Conservation (phyloP, 2,113 vertebrate genomes). For the Callaeas wilsoni region DNA sequence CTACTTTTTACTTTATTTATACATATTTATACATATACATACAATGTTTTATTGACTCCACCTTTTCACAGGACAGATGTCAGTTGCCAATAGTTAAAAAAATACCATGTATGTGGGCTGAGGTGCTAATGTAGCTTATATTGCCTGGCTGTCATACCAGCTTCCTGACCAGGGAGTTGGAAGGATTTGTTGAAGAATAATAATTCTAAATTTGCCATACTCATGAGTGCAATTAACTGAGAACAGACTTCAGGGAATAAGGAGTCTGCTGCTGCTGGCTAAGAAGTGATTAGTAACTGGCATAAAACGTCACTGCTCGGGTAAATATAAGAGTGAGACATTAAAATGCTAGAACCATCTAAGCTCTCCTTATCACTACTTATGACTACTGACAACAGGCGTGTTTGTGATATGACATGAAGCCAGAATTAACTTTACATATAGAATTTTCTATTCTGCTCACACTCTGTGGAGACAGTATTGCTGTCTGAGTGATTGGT, state of each 20-base stretch:
- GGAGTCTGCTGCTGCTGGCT: background rate
- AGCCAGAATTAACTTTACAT: constrained; percentile 24
- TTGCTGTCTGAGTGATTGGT: constrained; percentile 12
- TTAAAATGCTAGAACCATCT: constrained; percentile 41
- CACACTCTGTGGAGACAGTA: background rate
- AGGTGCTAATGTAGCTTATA: background rate
- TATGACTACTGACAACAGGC: constrained; percentile 35
- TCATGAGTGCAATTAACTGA: constrained; percentile 51
- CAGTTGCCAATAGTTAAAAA: background rate
- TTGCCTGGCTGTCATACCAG: background rate
- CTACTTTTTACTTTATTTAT: background rate
- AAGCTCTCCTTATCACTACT: constrained; percentile 29
- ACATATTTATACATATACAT: too few species aligned
- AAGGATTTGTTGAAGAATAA: constrained; percentile 5
- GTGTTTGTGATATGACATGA: constrained; percentile 7
- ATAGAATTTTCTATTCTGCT: constrained; percentile 28
- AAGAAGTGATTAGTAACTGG: constrained; percentile 33
- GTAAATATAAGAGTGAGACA: constrained; percentile 23
- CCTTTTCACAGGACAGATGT: background rate
- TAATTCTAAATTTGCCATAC: constrained; percentile 35
- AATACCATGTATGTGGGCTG: background rate
- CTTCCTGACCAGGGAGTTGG: background rate
- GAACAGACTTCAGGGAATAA: constrained; percentile 40
- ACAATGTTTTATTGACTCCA: background rate
- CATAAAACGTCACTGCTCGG: background rate